These are phyloP conservation scores for Hydrolagus affinis DNA, from an alignment of 2,113 vertebrate species.

Conservation along the genomic window DNA sequence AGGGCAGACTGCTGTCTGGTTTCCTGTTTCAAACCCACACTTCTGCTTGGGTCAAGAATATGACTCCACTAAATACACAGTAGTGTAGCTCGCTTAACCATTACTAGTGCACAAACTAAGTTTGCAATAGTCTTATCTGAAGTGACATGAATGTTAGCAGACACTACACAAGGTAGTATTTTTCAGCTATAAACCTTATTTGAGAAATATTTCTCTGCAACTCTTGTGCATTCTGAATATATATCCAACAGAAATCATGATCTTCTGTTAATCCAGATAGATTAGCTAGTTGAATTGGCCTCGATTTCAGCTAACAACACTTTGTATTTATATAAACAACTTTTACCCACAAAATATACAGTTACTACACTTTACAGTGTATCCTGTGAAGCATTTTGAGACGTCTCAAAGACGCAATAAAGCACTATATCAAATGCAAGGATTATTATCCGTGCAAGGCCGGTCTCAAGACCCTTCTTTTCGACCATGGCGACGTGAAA, in stretches of 20 bases:
- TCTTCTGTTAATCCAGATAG: not conserved
- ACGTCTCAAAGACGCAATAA: no score
- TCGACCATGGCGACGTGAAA: no score
- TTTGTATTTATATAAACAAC: no score
- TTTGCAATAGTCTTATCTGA: conserved; percentile 4
- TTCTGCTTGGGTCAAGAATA: conserved; percentile 54
- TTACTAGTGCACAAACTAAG: not conserved
- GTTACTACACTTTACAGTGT: no score
- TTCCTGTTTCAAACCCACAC: conserved; percentile 69
- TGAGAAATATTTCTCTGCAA: not conserved
- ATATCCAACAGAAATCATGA: not conserved
- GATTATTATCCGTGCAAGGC: no score
- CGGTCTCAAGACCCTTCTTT: no score
- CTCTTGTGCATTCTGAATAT: not conserved
- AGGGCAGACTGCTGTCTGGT: conserved; percentile 53
- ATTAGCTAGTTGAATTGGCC: not conserved
- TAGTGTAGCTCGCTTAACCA: not conserved
- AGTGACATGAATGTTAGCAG: not conserved
- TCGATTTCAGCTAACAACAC: not conserved
- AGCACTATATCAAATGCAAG: no score
- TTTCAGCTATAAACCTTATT: not conserved
- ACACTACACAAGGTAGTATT: not conserved
- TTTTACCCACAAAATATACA: no score
- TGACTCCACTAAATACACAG: not conserved
- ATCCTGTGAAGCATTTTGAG: no score